These are phyloP conservation scores for Aphrophora alni DNA, from an alignment of 2,888 invertebrate species.

Conservation along the genomic window DNA sequence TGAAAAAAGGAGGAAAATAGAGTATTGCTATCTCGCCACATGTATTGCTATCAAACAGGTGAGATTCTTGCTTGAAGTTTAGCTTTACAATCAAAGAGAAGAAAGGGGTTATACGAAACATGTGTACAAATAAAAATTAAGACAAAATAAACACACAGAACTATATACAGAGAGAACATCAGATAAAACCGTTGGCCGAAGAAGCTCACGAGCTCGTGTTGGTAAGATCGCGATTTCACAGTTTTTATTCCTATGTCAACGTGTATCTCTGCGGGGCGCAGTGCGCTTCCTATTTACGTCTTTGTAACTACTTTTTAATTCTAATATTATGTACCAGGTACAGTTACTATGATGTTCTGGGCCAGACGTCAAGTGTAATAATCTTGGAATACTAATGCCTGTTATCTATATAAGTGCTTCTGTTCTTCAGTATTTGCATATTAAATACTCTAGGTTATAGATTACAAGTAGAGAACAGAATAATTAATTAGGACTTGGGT, in stretches of 20 bases:
- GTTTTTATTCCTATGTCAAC: neutral
- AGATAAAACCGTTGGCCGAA: neutral
- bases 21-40: too few species aligned
- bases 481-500: too few species aligned
- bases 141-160: neutral
- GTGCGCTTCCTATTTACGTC: neutral
- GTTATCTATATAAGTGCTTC: neutral
- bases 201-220: neutral
- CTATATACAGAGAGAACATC: neutral
- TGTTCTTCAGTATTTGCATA: too few species aligned
- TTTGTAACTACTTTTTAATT: neutral
- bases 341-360: neutral
- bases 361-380: neutral
- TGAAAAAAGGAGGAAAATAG: too few species aligned
- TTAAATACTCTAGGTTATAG: too few species aligned
- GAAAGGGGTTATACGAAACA: too few species aligned
- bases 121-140: neutral
- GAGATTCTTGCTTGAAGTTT: too few species aligned
- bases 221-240: neutral
- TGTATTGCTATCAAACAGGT: too few species aligned
- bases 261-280: neutral
- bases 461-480: too few species aligned
- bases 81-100: too few species aligned
- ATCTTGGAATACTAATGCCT: neutral
- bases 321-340: neutral